Conservation (phyloP, 2,797 vertebrate species). For the Alfaro cultratus region DNA sequence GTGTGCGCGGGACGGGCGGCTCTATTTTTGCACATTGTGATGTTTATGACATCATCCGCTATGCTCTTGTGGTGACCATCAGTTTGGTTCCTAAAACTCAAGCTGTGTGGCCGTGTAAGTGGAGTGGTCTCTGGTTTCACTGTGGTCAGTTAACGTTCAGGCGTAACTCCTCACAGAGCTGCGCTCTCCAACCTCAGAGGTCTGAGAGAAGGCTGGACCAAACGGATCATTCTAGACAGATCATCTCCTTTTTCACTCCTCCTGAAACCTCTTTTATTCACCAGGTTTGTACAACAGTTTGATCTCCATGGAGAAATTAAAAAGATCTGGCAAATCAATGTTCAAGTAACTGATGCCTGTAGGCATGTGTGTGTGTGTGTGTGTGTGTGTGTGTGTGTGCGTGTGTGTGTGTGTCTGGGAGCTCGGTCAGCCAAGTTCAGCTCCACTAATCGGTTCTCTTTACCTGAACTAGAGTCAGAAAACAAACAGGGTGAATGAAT, state of each 20-base stretch:
- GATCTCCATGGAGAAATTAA: not conserved
- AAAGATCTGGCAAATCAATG: not conserved
- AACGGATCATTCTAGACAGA: not conserved
- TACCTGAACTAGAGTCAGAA: not conserved
- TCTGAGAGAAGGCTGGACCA: not conserved
- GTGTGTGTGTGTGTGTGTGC: not conserved
- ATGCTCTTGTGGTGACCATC: slow-evolving; percentile 27
- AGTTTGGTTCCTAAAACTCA: slow-evolving; percentile 40
- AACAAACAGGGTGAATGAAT: not conserved
- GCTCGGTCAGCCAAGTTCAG: not conserved
- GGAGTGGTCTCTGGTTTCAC: slow-evolving; percentile 33
- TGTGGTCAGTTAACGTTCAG: slow-evolving; percentile 43
- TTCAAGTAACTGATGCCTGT: not conserved
- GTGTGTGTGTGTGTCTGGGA: not conserved
- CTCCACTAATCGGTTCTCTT: not conserved
- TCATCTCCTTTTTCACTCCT: not conserved
- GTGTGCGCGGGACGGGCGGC: not conserved
- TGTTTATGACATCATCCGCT: slow-evolving; percentile 18
- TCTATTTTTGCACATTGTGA: slow-evolving; percentile 12
- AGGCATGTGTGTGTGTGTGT: not conserved
- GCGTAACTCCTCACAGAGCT: slow-evolving; percentile 1
- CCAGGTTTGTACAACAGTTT: not conserved
- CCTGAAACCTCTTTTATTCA: not conserved
- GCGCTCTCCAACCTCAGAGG: not conserved
- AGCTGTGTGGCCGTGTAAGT: slow-evolving; percentile 42